These are phyloP conservation scores for Hycleus phaleratus DNA, from an alignment of 1,140 invertebrate genomes.

Conservation along the genomic window DNA sequence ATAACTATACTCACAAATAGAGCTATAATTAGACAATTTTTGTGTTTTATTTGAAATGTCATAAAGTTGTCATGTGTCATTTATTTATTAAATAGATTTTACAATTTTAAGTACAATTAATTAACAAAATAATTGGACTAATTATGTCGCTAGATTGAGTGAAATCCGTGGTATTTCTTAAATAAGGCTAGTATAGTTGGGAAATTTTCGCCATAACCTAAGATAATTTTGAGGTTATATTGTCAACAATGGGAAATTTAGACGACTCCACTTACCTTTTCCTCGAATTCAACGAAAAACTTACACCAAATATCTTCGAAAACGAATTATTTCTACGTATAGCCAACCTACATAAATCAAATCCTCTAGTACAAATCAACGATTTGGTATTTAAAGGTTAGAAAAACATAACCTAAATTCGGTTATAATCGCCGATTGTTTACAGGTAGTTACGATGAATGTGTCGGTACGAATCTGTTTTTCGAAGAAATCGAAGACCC, in stretches of 20 bases:
- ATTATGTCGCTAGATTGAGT: no score
- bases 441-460: constrained; percentile 24
- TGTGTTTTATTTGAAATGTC: no score
- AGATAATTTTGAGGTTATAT: no score
- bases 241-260: not conserved
- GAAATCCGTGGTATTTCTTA: no score
- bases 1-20: no score
- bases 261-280: constrained; percentile 6
- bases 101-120: no score
- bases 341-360: constrained; percentile 15
- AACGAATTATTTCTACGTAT: constrained; percentile 20
- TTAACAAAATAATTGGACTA: no score
- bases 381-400: constrained; percentile 26
- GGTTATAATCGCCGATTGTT: not conserved
- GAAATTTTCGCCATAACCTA: no score
- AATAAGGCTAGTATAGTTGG: no score
- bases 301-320: constrained; percentile 12
- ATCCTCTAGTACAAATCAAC: constrained; percentile 26
- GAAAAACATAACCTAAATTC: not conserved
- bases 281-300: constrained; percentile 21
- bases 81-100: no score
- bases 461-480: constrained; percentile 30
- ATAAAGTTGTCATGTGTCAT: no score
- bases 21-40: no score
- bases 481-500: constrained; percentile 16